phyloP scores from a whole-genome alignment of 2,888 invertebrate species.

The Vesta saturnalis region DNA sequence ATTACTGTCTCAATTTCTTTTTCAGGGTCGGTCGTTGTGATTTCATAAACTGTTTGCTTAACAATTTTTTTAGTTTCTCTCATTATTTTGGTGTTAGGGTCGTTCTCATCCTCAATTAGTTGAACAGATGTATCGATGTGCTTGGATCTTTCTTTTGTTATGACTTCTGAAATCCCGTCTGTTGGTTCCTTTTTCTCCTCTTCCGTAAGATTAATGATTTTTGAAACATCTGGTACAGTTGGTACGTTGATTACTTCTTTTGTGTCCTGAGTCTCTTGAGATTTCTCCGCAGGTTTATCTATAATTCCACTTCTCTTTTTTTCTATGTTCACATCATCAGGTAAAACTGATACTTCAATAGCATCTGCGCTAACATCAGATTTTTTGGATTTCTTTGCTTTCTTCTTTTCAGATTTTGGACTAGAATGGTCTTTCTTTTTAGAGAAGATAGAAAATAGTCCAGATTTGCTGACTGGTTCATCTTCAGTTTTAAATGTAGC shows the following conservation, averaged over 20 bases:
- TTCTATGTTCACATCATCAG: no score
- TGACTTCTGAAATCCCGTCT: not conserved
- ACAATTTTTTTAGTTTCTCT: not conserved
- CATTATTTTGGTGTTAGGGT: not conserved
- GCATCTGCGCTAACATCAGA: no score
- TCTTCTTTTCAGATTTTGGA: conserved; percentile 22
- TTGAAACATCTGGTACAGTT: no score
- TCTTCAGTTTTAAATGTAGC: not conserved
- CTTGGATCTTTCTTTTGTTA: not conserved
- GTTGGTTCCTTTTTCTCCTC: not conserved
- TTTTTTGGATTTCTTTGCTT: no score
- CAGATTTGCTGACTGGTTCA: conserved; percentile 14
- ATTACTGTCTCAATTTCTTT: not conserved
- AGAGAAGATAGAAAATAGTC: conserved; percentile 26
- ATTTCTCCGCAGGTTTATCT: no score
- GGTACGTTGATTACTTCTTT: no score
- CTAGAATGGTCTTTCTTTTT: conserved; percentile 24
- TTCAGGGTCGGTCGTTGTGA: not conserved
- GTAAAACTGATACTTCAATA: no score
- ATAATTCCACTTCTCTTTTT: no score
- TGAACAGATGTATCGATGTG: not conserved
- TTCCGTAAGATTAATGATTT: no score
- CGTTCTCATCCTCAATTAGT: not conserved
- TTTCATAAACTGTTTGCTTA: not conserved
- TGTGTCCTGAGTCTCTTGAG: no score